Percentiles rank a stretch among this genome's conserved stretches.
These are phyloP conservation scores for Drosophila miranda DNA, from an alignment of 1,140 invertebrate genomes.

Conservation along the genomic window DNA sequence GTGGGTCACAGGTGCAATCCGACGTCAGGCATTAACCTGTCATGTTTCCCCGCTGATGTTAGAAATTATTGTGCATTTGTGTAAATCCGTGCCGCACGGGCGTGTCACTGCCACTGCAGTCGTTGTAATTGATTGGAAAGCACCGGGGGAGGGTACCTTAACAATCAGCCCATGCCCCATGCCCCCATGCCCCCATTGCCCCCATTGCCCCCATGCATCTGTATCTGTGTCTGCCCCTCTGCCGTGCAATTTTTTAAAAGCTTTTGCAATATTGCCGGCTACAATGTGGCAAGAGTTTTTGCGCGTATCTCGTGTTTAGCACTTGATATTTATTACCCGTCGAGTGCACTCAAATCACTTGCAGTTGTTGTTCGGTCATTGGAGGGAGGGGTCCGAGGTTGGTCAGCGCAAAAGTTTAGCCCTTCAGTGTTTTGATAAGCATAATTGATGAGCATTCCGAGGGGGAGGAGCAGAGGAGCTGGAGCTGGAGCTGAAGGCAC, in stretches of 20 bases:
- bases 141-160: constrained; percentile 11
- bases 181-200: not conserved
- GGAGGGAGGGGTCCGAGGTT: constrained; percentile 17
- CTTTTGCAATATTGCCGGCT: constrained; percentile 64
- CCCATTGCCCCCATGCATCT: not conserved
- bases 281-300: constrained; percentile 65
- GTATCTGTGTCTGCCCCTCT: not conserved
- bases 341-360: constrained; percentile 80
- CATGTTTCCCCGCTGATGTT: constrained; percentile 57
- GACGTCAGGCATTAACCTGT: constrained; percentile 62
- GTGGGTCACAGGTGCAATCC: constrained; percentile 53
- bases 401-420: constrained; percentile 71
- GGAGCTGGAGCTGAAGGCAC: not conserved
- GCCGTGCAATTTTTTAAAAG: constrained; percentile 71
- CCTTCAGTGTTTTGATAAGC: constrained; percentile 75
- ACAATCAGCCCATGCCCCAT: constrained; percentile 13
- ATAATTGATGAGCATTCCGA: constrained; percentile 71
- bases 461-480: not conserved
- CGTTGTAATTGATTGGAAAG: constrained; percentile 75
- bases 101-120: constrained; percentile 1
- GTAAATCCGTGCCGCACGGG: constrained; percentile 68
- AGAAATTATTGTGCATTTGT: constrained; percentile 79
- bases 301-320: constrained; percentile 77
- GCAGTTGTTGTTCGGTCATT: constrained; percentile 40
- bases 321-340: constrained; percentile 80